Percentiles rank a stretch among this genome's conserved stretches.
These are phyloP conservation scores for Heliconius hewitsoni DNA, from an alignment of 1,140 invertebrate genomes.

Conservation along the genomic window DNA sequence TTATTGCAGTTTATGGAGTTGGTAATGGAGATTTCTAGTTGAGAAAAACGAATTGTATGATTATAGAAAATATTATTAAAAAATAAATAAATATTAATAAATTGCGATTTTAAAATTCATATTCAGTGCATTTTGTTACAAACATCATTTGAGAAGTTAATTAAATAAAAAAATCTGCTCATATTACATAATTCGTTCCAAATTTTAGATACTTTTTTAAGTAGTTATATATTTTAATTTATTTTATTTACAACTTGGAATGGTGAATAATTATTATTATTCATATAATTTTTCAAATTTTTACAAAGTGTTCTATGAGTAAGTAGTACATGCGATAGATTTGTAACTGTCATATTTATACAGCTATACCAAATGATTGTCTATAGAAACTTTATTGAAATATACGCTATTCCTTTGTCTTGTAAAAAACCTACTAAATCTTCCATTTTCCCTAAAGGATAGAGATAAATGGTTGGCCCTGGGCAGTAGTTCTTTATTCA, in stretches of 20 bases:
- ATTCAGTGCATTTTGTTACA: too few relatives aligned
- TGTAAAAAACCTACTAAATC: conserved; percentile 61
- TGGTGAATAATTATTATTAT: too few relatives aligned
- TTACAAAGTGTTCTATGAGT: not conserved
- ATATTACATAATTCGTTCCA: too few relatives aligned
- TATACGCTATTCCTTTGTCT: conserved; percentile 30
- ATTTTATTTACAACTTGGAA: too few relatives aligned
- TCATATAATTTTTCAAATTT: too few relatives aligned
- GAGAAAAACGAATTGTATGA: not conserved
- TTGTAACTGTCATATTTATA: conserved; percentile 26
- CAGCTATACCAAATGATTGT: conserved; percentile 17
- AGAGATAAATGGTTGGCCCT: conserved; percentile 62
- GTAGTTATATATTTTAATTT: too few relatives aligned
- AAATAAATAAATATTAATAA: too few relatives aligned
- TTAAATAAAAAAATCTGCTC: too few relatives aligned
- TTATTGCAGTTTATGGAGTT: conserved; percentile 19
- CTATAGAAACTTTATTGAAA: conserved; percentile 33
- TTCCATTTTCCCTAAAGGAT: conserved; percentile 66
- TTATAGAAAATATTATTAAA: not conserved
- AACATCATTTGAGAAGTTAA: too few relatives aligned
- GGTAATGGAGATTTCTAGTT: conserved; percentile 27
- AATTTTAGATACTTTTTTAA: too few relatives aligned
- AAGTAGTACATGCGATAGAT: not conserved
- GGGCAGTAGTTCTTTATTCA: conserved; percentile 61
- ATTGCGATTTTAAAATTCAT: too few relatives aligned